Conservation (phyloP, 2,113 vertebrate species). For the Daubentonia madagascariensis region DNA sequence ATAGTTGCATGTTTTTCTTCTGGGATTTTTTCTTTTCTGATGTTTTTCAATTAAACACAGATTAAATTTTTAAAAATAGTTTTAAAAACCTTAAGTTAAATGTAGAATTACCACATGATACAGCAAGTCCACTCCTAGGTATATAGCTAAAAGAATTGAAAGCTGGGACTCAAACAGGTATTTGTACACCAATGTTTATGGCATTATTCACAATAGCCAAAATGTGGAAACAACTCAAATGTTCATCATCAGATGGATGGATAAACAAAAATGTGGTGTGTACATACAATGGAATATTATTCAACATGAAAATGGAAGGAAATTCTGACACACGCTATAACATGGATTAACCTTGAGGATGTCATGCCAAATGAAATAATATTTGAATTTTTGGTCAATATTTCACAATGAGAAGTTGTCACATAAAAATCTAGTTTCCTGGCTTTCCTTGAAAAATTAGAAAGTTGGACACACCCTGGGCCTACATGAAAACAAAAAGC, state of each 20-base stretch:
- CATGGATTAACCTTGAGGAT: not conserved
- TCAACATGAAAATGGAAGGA: not conserved
- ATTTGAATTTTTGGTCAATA: not conserved
- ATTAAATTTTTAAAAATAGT: not conserved
- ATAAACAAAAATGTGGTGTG: not conserved
- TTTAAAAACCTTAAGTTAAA: not conserved
- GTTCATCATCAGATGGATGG: too few relatives aligned
- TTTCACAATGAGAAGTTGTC: not conserved
- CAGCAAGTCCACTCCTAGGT: not conserved
- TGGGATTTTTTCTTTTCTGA: not conserved
- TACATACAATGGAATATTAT: not conserved
- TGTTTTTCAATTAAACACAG: not conserved
- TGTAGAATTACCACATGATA: not conserved
- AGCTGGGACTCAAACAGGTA: not conserved
- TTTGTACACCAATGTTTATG: not conserved
- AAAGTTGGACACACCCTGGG: not conserved
- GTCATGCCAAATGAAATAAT: not conserved
- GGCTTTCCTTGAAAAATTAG: not conserved
- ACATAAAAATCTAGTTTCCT: not conserved
- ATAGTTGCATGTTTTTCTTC: not conserved
- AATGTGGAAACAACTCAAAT: not conserved
- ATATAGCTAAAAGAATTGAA: too few relatives aligned
- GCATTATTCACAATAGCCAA: not conserved
- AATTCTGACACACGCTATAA: not conserved
- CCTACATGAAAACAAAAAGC: not conserved